These are phyloP conservation scores for Hylaeus volcanicus DNA, from an alignment of 1,140 invertebrate species.

Conservation along the genomic window DNA sequence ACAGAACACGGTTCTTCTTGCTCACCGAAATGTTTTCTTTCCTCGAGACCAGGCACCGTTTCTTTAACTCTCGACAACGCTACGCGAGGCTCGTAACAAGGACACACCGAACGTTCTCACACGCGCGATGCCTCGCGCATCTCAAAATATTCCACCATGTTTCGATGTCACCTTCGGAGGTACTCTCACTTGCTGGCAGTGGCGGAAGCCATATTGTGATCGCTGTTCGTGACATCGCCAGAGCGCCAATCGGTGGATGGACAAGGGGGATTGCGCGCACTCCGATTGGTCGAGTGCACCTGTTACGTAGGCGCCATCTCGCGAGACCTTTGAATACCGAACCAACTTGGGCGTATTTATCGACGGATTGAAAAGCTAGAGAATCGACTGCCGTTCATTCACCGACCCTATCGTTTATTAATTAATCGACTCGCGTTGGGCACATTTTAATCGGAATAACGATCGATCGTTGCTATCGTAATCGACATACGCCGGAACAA, in stretches of 20 bases:
- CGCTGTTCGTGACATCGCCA: slow-evolving; percentile 64
- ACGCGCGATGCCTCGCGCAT: slow-evolving; percentile 51
- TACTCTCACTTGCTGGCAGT: slow-evolving; percentile 76
- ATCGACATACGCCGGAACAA: not conserved
- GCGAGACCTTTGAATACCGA: not conserved
- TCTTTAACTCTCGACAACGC: not conserved
- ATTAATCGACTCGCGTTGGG: too few species aligned
- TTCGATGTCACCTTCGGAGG: slow-evolving; percentile 61
- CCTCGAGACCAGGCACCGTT: not conserved
- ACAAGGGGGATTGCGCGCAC: slow-evolving; percentile 20
- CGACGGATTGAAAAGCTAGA: not conserved
- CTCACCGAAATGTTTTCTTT: slow-evolving; percentile 22
- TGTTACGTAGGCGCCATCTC: slow-evolving; percentile 53
- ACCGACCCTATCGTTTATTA: too few species aligned
- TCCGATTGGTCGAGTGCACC: slow-evolving; percentile 63
- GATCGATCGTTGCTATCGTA: too few species aligned
- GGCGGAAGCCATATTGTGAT: slow-evolving; percentile 80
- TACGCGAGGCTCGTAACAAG: not conserved
- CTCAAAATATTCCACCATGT: slow-evolving; percentile 54
- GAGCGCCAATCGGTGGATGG: slow-evolving; percentile 57
- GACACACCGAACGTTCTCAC: slow-evolving; percentile 32
- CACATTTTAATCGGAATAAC: too few species aligned
- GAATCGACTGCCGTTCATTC: not conserved
- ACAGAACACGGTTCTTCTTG: slow-evolving; percentile 12
- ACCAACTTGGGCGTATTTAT: not conserved